Conservation (phyloP, 2,888 invertebrate species). For the Pardosa pseudoannulata region DNA sequence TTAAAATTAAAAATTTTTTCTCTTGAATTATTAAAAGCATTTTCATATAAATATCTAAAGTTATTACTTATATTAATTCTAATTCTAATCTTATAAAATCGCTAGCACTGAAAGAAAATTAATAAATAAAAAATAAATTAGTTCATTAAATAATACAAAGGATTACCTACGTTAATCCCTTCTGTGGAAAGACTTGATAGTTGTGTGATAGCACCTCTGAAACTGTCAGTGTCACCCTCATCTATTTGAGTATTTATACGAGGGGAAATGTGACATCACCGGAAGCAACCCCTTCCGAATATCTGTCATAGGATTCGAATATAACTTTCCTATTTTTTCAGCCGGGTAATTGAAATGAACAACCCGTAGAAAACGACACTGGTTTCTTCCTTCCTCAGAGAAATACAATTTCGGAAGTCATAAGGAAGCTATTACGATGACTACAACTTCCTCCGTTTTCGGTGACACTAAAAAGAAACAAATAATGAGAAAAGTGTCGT, state of each 20-base stretch:
- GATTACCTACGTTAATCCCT: background rate
- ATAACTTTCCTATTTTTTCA: slow-evolving; percentile 26
- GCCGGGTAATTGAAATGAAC: slow-evolving; percentile 24
- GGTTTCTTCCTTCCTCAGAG: background rate
- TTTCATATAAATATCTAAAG: too few species aligned
- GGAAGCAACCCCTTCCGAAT: slow-evolving; percentile 35
- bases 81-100: too few species aligned
- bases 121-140: too few species aligned
- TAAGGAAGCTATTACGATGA: slow-evolving; percentile 6
- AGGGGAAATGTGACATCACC: slow-evolving; percentile 4
- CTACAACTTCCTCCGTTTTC: background rate
- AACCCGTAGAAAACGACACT: slow-evolving; percentile 8
- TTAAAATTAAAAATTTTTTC: too few species aligned
- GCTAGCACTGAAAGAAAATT: too few species aligned
- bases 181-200: background rate
- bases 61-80: too few species aligned
- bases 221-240: slow-evolving; percentile 1
- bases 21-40: too few species aligned
- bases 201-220: background rate
- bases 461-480: background rate
- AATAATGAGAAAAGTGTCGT: background rate
- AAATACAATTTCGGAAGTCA: slow-evolving; percentile 19
- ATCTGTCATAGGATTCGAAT: slow-evolving; percentile 24
- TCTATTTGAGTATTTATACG: slow-evolving; percentile 21
- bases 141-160: too few species aligned